A percentile compares a stretch with the other conserved stretches of the same genome.
Conservation (phyloP, 92 coral and sea anemone genomes). For the Palythoa grandiflora region DNA sequence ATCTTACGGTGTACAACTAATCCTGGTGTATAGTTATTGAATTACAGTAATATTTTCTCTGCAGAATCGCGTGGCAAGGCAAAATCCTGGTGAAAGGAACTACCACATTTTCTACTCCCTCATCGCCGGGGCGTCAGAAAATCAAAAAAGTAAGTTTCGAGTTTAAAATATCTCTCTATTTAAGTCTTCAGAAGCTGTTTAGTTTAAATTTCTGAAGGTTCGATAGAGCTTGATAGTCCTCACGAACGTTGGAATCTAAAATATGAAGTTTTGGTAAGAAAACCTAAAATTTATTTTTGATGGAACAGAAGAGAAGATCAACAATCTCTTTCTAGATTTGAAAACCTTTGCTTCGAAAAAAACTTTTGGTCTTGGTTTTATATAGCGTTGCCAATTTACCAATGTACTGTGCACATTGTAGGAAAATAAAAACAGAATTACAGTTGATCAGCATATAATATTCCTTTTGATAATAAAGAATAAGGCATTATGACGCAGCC, state of each 20-base stretch:
- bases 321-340: no score
- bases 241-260: no score
- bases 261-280: no score
- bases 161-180: not conserved
- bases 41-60: not conserved
- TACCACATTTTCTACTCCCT: slow-evolving; percentile 95
- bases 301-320: no score
- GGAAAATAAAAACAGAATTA: not conserved
- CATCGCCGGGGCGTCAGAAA: slow-evolving; percentile 92
- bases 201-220: not conserved
- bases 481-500: not conserved
- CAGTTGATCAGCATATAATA: not conserved
- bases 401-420: not conserved
- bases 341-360: not conserved
- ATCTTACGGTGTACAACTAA: not conserved
- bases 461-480: not conserved
- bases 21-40: not conserved
- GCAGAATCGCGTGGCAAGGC: slow-evolving; percentile 96
- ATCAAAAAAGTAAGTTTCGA: slow-evolving; percentile 81
- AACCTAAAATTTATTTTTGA: no score
- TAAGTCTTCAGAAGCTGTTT: not conserved
- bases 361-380: not conserved
- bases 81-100: slow-evolving; percentile 97
- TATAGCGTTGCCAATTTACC: not conserved
- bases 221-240: no score